Evolutionary conservation across 2,797 vertebrate genomes (phyloP), one percentile per base, ranked within the genome.

Genomic region (Molossus alvarezi): DNA sequence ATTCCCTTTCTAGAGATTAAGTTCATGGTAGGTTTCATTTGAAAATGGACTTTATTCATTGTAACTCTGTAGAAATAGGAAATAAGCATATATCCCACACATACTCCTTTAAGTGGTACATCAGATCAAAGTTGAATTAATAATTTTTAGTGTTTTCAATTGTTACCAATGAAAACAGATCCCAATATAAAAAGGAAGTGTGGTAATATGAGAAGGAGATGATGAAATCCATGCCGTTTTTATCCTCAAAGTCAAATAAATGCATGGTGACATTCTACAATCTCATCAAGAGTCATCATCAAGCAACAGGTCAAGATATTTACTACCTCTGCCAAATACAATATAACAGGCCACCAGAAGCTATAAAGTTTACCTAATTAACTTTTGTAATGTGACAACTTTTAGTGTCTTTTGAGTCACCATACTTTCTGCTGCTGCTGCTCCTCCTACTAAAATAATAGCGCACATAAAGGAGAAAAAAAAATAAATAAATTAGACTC

Each of bases 1-100:
- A 96, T 92, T 97, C 83, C 96, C 48, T 97, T 97, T 95, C 96
- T 96, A 96, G 96, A 97, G 92, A 96, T 96, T 96, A 96, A 93
- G 91, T 88, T 97, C 41, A 92, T 69, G 82, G 84, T 96, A 0
- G 21, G 48, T 91, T 82, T 97, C 87, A 86, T 90, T 97, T 96
- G 91, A 98, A 91, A 98, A 95, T 20, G 10, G 10, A 94, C 51
- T 95, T 97, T 76, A 91, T 97, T 95, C 58, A 90, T 58, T 93
- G n/a, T 88, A 90, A 14, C 48, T 95, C 79, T 83, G 67, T 13
- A 96, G 76, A 97, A 96, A 97, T 45, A 79, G 91, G 41, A 93
- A 97, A 45, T 41, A 87, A 53, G 37, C 17, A 48, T 48, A n/a
- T 25, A 81, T 58, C 33, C 55, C 17, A 67, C 1, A 64, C 23